phyloP scores from a whole-genome alignment of 2,113 vertebrate genomes.

The Balaeniceps rex region DNA sequence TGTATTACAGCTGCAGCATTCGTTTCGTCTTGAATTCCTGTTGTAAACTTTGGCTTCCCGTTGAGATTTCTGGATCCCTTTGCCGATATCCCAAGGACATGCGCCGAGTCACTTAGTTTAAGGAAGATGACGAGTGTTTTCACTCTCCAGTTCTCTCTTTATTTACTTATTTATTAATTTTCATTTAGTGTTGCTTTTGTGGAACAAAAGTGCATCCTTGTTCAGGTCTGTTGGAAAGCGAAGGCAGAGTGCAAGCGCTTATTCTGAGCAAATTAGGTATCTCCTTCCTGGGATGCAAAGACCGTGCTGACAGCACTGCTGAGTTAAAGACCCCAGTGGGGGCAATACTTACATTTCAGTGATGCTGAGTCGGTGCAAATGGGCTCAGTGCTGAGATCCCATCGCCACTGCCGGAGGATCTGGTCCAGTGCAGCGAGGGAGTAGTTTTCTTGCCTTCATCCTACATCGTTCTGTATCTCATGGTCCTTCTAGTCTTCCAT shows the following conservation, averaged over 20 bases:
- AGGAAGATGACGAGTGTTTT: not conserved
- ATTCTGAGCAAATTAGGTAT: constrained; percentile 11
- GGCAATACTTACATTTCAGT: not conserved
- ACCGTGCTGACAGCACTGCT: not conserved
- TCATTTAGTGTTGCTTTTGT: not conserved
- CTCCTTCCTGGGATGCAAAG: not conserved
- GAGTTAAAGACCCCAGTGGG: constrained; percentile 16
- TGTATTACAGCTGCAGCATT: not conserved
- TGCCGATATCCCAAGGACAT: not conserved
- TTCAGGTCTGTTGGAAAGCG: not conserved
- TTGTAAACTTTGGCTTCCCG: not conserved
- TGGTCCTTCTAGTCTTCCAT: not conserved
- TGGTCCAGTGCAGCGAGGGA: not conserved
- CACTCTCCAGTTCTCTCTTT: not conserved
- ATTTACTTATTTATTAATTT: constrained; percentile 1
- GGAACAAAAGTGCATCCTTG: not conserved
- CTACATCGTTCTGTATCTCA: not conserved
- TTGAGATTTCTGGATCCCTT: constrained; percentile 1
- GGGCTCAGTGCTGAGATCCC: not conserved
- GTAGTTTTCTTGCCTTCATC: not conserved
- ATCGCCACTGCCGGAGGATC: fast-evolving
- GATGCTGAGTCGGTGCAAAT: not conserved
- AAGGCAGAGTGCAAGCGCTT: not conserved
- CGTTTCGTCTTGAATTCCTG: not conserved
- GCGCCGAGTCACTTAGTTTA: fast-evolving